Evolutionary conservation across 64 coral and sea anemone species (phyloP).

Genomic region (Exaiptasia diaphana): DNA sequence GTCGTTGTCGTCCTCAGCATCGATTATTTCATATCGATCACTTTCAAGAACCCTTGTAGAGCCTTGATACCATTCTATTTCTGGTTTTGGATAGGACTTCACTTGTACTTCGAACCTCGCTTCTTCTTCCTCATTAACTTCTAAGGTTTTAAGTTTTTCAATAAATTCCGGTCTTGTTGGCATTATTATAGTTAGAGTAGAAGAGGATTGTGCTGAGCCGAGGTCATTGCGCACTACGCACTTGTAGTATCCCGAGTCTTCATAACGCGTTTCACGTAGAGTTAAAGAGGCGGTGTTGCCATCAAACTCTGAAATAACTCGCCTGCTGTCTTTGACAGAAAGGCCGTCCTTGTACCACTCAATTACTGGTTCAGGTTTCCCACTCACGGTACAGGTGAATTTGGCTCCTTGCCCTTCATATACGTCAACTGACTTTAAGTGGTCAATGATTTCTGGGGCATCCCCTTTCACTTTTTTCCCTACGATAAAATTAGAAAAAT

Average conservation of each 20-base stretch:
- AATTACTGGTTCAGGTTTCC: constrained; percentile 49
- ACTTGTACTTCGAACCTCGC: constrained; percentile 47
- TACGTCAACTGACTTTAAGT: constrained; percentile 40
- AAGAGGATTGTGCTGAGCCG: constrained; percentile 42
- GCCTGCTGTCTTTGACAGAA: constrained; percentile 46
- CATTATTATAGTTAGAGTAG: constrained; percentile 21
- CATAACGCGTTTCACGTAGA: constrained; percentile 52
- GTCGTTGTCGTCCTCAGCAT: constrained; percentile 29
- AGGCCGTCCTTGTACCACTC: constrained; percentile 85
- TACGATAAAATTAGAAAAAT: background rate
- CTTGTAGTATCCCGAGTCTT: constrained; percentile 78
- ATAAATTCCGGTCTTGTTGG: constrained; percentile 37
- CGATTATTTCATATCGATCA: constrained; percentile 33
- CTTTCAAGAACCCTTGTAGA: constrained; percentile 10
- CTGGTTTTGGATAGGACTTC: constrained; percentile 33
- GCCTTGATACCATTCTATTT: constrained; percentile 33
- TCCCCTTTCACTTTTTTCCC: constrained; percentile 52
- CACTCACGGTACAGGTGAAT: constrained; percentile 57
- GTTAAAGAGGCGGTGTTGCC: constrained; percentile 54
- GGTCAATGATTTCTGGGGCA: constrained; percentile 46
- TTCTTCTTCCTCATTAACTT: constrained; percentile 47
- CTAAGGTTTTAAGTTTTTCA: constrained; percentile 16
- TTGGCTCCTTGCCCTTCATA: constrained; percentile 46
- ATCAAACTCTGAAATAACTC: constrained; percentile 63
- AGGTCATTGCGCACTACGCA: constrained; percentile 68